Evolutionary conservation across 1,140 invertebrate species (phyloP), one percentile per base, ranked within the genome.

Genomic region (Harlomillsia oculata): DNA sequence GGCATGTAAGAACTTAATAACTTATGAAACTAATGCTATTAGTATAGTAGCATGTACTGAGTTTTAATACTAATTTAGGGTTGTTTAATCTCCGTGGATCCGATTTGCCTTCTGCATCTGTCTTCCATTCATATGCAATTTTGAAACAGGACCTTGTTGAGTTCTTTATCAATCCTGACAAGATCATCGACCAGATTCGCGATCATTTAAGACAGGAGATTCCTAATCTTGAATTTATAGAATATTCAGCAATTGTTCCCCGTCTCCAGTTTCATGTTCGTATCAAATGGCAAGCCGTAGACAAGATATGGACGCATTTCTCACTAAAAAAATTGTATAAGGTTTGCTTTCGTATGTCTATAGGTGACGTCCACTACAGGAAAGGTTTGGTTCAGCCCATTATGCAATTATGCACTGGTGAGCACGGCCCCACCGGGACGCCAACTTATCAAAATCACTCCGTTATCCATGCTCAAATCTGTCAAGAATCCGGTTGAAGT

Each of bases 401-500:
- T 51, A 16, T 43, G 30, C 20, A 62, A 59, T 43, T 62, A 64
- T 43, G 43, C 37, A 16, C 44, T 59, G 20, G 50, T 53, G 14
- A 73, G 72, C 36, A 59, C 80, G 5, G 73, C 87, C 16, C 79
- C 82, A 11, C 76, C 79, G 56, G 72, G 70, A 13, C 62, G 67
- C 28, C 60, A 72, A 2, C 30, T 76, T 70, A 26, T 77, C 69
- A 60, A 71, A 43, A 28, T 67, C 13, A 74, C 73, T 6, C 76
- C 78, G 13, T 71, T 86, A 20, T 72, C 76, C 41, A 56, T 84
- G 2, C 82, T 87, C 76, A 99, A 98, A 74, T 79, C 87, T 14
- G 75, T 96, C 1, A 99, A 99, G 72, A 98, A 97, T 72, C 62
- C 76, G 1, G 76, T 80, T 0, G 96, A 99, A 77, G 78, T 90